phyloP scores from a whole-genome alignment of 2,113 vertebrate species.

The Etia nguti region DNA sequence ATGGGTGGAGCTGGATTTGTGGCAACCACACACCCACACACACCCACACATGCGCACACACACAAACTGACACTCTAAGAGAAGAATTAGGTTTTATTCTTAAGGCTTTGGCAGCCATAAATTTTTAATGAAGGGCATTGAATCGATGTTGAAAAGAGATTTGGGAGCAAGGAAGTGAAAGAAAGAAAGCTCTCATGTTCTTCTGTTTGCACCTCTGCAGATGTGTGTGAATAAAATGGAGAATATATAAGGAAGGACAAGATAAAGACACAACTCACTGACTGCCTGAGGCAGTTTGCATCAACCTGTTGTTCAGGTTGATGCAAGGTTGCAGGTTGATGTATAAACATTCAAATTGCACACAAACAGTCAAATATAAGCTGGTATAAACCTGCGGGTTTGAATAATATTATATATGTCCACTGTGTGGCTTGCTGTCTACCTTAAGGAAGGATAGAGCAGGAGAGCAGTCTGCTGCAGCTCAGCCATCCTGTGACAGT shows the following conservation, averaged over 20 bases:
- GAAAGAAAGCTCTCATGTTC: background rate
- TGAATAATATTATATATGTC: background rate
- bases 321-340: background rate
- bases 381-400: background rate
- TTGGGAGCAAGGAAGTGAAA: background rate
- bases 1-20: slow-evolving; percentile 1
- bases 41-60: background rate
- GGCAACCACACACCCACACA: background rate
- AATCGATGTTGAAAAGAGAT: background rate
- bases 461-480: background rate
- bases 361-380: background rate
- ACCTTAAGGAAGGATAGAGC: background rate
- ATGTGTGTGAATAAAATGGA: background rate
- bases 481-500: slow-evolving; percentile 16
- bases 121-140: background rate
- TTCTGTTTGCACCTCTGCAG: background rate
- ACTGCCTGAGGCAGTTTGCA: background rate
- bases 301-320: background rate
- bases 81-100: background rate
- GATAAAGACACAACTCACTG: background rate
- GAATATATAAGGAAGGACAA: background rate
- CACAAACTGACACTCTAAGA: background rate
- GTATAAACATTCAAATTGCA: background rate
- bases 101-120: background rate
- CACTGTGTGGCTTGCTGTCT: background rate